phyloP scores from a whole-genome alignment of 2,113 vertebrate genomes.

The Panthera leo region DNA sequence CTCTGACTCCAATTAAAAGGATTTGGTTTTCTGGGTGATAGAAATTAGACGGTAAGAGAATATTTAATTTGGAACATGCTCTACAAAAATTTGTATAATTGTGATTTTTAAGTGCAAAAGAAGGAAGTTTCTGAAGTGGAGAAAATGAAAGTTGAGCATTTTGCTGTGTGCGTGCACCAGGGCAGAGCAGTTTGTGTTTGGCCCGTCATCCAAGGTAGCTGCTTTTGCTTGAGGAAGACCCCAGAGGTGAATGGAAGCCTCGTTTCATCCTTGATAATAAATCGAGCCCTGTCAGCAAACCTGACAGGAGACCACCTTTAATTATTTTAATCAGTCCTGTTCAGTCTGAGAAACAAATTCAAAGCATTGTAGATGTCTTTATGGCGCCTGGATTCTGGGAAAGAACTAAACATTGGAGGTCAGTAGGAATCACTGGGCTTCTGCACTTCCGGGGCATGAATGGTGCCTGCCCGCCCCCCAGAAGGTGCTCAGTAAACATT shows the following conservation, averaged over 20 bases:
- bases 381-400: not conserved
- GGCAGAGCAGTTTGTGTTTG: not conserved
- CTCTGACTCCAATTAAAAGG: slow-evolving; percentile 8
- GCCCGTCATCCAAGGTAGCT: not conserved
- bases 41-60: slow-evolving; percentile 21
- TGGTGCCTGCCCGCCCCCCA: rapidly evolving
- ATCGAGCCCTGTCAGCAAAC: not conserved
- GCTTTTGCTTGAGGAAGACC: not conserved
- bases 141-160: not conserved
- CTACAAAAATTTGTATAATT: slow-evolving; percentile 18
- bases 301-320: not conserved
- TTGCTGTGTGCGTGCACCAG: too few species aligned
- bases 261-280: not conserved
- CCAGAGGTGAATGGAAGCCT: not conserved
- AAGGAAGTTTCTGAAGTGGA: not conserved
- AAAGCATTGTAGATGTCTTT: not conserved
- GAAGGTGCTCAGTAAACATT: not conserved
- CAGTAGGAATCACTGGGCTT: rapidly evolving
- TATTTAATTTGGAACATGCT: slow-evolving; percentile 59
- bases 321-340: not conserved
- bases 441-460: not conserved
- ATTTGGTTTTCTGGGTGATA: slow-evolving; percentile 18
- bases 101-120: slow-evolving; percentile 59
- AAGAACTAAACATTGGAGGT: not conserved
- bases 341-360: not conserved